Evolutionary conservation across 2,888 invertebrate genomes (phyloP), one percentile per base, ranked within the genome.

Genomic region (Celastrina argiolus): DNA sequence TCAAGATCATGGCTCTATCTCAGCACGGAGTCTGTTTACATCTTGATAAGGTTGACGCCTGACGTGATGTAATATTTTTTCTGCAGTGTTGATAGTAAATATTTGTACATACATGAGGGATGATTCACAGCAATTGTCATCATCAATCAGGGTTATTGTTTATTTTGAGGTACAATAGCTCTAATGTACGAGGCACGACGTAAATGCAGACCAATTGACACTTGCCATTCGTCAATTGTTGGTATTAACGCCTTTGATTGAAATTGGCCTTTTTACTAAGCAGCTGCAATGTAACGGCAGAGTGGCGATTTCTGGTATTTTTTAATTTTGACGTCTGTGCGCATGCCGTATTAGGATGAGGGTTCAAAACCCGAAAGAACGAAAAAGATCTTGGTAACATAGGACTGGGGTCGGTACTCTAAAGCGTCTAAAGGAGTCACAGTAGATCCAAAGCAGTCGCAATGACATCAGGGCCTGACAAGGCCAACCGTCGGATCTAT

Each of bases 121-220:
- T 58, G 58, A 58, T 31, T 58, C 58, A 58, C 31, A 7, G 31
- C 7, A 5, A 58, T 58, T 58, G 58, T 58, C 31, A n/a, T 14
- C 31, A 58, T 58, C 58, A 58, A 58, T 58, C 58, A n/a, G 7
- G 3, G 56, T 56, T 45, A 31, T 58, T 58, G n/a, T 58, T 28
- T 31, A 31, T 58, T 58, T 28, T 31, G 16, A 31, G 58, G 10
- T 31, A 28, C 56, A 51, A 51, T 51, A 12, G 51, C 12, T 16
- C 14, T 51, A 26, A 51, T 22, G 51, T 51, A 51, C 12, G 22
- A 26, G 22, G 5, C 51, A 51, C 51, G 51, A 51, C 51, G 51
- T 12, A 51, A 22, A 22, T 51, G 51, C 51, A 51, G 18, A 26
- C 51, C 51, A 51, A 51, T 51, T 51, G 51, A 51, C 51, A 51